These are phyloP conservation scores for Perdix hodgsoniae DNA, from an alignment of 2,797 vertebrate genomes.

Conservation along the genomic window DNA sequence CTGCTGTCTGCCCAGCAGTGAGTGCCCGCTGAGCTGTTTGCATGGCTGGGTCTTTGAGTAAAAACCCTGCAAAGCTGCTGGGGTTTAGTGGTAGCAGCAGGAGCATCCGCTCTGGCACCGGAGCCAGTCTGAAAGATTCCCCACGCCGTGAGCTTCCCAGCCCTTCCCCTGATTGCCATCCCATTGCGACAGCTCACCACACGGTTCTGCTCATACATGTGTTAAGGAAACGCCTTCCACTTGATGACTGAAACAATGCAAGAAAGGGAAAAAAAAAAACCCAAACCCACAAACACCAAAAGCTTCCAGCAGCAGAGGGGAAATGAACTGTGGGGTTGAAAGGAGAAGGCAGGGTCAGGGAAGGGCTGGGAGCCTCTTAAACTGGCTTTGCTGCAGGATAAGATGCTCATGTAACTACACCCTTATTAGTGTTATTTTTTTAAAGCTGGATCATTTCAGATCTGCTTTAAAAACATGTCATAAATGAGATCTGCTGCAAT, in stretches of 20 bases:
- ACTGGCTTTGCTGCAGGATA: conserved; percentile 66
- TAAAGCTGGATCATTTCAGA: conserved; percentile 77
- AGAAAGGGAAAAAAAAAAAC: rapidly evolving
- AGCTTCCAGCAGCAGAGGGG: not conserved
- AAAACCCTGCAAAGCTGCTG: not conserved
- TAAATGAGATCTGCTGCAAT: conserved; percentile 71
- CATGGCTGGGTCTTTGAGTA: not conserved
- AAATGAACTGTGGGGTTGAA: not conserved
- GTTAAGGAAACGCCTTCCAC: not conserved
- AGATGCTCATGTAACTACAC: conserved; percentile 75
- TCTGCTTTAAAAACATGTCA: conserved; percentile 77
- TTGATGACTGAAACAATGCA: not conserved
- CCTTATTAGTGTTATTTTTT: conserved; percentile 76
- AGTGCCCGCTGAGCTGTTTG: not conserved
- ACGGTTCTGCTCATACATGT: rapidly evolving
- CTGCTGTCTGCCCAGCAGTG: not conserved
- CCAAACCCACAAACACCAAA: not conserved
- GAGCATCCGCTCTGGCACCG: not conserved
- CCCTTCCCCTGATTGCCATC: not conserved
- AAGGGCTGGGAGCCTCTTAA: conserved; percentile 72
- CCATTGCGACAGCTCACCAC: not conserved
- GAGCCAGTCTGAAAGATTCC: not conserved
- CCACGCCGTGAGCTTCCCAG: not conserved
- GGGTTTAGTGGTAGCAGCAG: not conserved
- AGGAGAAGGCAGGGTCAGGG: conserved; percentile 64